These are phyloP conservation scores for Caenorhabditis imperialis DNA, from an alignment of 2,888 invertebrate genomes.

Conservation along the genomic window DNA sequence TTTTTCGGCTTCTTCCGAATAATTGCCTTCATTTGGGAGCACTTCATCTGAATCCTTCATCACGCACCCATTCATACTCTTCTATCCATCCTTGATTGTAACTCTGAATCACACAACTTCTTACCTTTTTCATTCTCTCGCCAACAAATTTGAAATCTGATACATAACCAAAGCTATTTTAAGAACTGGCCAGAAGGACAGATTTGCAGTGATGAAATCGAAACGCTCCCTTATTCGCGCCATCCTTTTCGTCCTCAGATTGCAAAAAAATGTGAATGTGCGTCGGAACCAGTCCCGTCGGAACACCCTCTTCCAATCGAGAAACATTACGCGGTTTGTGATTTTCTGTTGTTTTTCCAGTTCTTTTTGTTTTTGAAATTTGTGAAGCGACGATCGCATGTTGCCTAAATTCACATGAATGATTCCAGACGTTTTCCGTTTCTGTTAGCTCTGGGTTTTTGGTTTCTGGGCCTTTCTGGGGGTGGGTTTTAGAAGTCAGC, in stretches of 20 bases:
- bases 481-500: background rate
- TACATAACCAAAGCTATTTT: constrained; percentile 29
- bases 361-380: constrained; percentile 6
- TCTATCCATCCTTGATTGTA: constrained; percentile 12
- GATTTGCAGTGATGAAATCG: constrained; percentile 59
- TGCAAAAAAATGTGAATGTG: constrained; percentile 67
- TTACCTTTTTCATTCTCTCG: constrained; percentile 2
- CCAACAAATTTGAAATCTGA: constrained; percentile 31
- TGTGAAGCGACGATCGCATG: constrained; percentile 21
- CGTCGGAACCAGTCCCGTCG: constrained; percentile 59
- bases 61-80: constrained; percentile 20
- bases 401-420: constrained; percentile 17
- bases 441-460: background rate
- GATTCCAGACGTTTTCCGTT: constrained; percentile 41
- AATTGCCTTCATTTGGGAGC: constrained; percentile 50
- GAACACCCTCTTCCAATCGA: constrained; percentile 50
- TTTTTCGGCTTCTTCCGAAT: constrained; percentile 14
- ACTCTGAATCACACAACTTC: too few relatives aligned
- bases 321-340: constrained; percentile 45
- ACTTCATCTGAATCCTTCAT: constrained; percentile 26
- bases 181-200: constrained; percentile 8
- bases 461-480: background rate
- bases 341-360: background rate
- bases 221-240: constrained; percentile 69
- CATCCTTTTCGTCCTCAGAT: constrained; percentile 72